phyloP scores from a whole-genome alignment of 2,888 invertebrate species.

The Elysia crispata region DNA sequence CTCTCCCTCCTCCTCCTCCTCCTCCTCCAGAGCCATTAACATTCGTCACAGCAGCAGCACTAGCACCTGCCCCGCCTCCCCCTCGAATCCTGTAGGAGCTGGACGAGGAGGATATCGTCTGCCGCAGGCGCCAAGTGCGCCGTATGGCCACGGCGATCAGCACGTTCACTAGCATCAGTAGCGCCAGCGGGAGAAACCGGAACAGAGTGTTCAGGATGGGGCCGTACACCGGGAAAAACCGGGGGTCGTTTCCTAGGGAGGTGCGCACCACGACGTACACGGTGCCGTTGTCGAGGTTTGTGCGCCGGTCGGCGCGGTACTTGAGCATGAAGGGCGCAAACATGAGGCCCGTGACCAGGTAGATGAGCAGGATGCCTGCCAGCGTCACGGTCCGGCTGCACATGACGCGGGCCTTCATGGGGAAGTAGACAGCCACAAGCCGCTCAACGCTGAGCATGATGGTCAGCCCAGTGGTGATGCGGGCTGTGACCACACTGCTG shows the following conservation, averaged over 20 bases:
- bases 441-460: conserved; percentile 65
- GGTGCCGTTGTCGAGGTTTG: conserved; percentile 53
- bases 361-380: conserved; percentile 62
- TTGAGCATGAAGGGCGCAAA: conserved; percentile 67
- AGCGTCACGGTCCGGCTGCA: conserved; percentile 61
- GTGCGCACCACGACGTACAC: conserved; percentile 57
- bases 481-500: conserved; percentile 65
- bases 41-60: too few relatives aligned
- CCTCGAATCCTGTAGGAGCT: too few relatives aligned
- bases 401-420: conserved; percentile 65
- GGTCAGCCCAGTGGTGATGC: conserved; percentile 67
- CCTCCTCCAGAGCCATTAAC: too few relatives aligned
- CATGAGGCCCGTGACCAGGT: conserved; percentile 60
- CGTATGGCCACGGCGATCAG: conserved; percentile 62
- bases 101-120: conserved; percentile 47
- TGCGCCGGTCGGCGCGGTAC: conserved; percentile 54
- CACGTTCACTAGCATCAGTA: conserved; percentile 62
- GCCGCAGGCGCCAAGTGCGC: conserved; percentile 58
- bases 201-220: conserved; percentile 64
- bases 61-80: too few relatives aligned
- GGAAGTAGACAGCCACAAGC: conserved; percentile 70
- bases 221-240: conserved; percentile 64
- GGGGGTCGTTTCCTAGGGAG: conserved; percentile 59
- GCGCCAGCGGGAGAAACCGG: conserved; percentile 63
- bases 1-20: too few relatives aligned